Base-by-base conservation (phyloP, 1,140 invertebrate species). In the Ips nitidus region DNA sequence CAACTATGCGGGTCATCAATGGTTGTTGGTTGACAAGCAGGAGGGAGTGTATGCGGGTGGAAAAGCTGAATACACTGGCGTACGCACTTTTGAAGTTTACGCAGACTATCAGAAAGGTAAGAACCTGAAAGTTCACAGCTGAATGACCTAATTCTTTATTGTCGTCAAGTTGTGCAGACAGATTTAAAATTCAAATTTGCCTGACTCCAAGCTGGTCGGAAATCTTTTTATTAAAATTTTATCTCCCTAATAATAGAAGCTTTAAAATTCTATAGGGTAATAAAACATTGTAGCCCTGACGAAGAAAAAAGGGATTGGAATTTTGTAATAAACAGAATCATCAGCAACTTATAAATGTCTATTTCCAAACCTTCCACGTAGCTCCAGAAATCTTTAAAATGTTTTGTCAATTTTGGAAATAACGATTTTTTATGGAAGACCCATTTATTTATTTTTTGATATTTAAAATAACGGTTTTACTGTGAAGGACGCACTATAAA, bases 41-140 rank as follows among this genome's bases (percentile, higher is more conserved):
- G 94, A 96, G 81, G 94, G 94, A 4, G 94, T 98, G 40, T 96
- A 95, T 77, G 94, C 94, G 1, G 95, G 95, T 63, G 95, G 95
- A 4, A 97, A 97, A 82, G 95, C 94, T 2, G 94, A 97, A 78
- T 97, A 97, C 77, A 95, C 94, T 37, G 94, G 94, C 39, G 92
- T 95, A 1, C 81, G 92, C 59, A 95, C 93, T 0, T 95, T 95
- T 79, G 94, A 96, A 83, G 94, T 97, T 3, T 95, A 95, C 78
- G 91, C 93, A n/a, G 95, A 97, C 80, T 97, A 94, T 81, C 93
- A 96, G 76, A 94, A 96, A 86, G 91, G 91, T 93, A 80, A 79
- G 70, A 22, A 22, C 22, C 22, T 22, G 0, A 22, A 22, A 60
- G 50, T 71, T 71, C 55, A 69, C 22, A 52, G 22, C 45, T 62